Conservation (phyloP, 2,113 vertebrate genomes). For the Triplophysa dalaica region DNA sequence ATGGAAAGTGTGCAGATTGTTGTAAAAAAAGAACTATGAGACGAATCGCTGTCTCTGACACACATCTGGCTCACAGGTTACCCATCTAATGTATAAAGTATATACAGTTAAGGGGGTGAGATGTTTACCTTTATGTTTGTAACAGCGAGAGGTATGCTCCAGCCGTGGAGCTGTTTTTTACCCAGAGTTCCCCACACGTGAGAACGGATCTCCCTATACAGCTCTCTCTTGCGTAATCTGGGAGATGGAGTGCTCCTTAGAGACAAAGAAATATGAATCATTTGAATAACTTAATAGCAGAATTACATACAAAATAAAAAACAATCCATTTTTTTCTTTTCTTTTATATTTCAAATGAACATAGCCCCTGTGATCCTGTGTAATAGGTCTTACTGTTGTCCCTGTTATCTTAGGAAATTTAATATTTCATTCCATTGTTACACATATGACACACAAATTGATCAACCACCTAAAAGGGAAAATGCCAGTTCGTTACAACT, state of each 20-base stretch:
- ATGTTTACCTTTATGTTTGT: slow-evolving; percentile 58
- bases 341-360: too few species aligned
- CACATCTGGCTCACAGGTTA: neutral
- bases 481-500: too few species aligned
- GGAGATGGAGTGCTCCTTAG: slow-evolving; percentile 63
- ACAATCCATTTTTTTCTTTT: too few species aligned
- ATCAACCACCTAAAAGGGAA: too few species aligned
- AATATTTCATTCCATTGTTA: too few species aligned
- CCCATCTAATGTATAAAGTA: neutral
- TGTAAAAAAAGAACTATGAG: neutral
- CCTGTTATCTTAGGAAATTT: too few species aligned
- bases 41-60: neutral
- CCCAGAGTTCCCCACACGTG: slow-evolving; percentile 78
- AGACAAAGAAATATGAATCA: slow-evolving; percentile 19
- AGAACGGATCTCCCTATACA: slow-evolving; percentile 78
- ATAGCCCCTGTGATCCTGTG: too few species aligned
- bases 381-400: too few species aligned
- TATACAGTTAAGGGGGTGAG: neutral
- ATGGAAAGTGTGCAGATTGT: neutral
- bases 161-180: slow-evolving; percentile 77
- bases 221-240: slow-evolving; percentile 72
- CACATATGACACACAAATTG: too few species aligned
- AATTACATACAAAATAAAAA: too few species aligned
- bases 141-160: slow-evolving; percentile 73
- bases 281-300: neutral